A percentile compares a stretch with the other conserved stretches of the same genome.
Conservation (phyloP, 2,888 invertebrate genomes). For the Ophraella communa region DNA sequence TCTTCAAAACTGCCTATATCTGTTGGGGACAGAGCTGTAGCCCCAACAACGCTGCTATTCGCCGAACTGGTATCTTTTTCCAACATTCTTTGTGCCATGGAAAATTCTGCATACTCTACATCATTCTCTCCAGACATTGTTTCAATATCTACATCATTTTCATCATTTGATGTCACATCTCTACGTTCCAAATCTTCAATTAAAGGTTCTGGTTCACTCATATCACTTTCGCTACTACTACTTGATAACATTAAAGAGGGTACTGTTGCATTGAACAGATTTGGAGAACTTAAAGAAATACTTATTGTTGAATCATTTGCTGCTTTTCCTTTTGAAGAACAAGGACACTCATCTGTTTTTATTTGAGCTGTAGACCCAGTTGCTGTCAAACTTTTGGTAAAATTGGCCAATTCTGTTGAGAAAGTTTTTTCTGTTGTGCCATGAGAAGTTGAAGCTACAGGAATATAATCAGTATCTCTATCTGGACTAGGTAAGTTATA, state of each 20-base stretch:
- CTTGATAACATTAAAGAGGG: constrained; percentile 59
- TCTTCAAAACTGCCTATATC: constrained; percentile 57
- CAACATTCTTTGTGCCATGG: constrained; percentile 60
- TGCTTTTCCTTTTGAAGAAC: constrained; percentile 37
- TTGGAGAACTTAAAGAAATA: constrained; percentile 58
- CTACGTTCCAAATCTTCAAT: constrained; percentile 65
- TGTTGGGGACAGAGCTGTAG: constrained; percentile 44
- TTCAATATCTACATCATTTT: constrained; percentile 87
- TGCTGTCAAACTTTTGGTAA: constrained; percentile 37
- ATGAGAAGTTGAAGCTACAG: constrained; percentile 43
- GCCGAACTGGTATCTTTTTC: constrained; percentile 47
- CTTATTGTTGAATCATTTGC: constrained; percentile 44
- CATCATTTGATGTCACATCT: constrained; percentile 76
- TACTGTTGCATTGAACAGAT: constrained; percentile 56
- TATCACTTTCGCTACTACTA: constrained; percentile 57
- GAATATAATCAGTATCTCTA: constrained; percentile 29
- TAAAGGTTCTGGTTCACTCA: constrained; percentile 70
- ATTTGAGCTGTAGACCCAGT: constrained; percentile 22
- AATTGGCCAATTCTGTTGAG: constrained; percentile 38
- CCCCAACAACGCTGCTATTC: constrained; percentile 39
- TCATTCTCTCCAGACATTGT: constrained; percentile 84
- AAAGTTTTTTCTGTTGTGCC: constrained; percentile 45
- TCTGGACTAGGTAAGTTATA: constrained; percentile 43
- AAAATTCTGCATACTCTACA: constrained; percentile 69
- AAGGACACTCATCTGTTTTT: constrained; percentile 39